Conservation (phyloP, 2,113 vertebrate genomes). For the Cynocephalus volans region DNA sequence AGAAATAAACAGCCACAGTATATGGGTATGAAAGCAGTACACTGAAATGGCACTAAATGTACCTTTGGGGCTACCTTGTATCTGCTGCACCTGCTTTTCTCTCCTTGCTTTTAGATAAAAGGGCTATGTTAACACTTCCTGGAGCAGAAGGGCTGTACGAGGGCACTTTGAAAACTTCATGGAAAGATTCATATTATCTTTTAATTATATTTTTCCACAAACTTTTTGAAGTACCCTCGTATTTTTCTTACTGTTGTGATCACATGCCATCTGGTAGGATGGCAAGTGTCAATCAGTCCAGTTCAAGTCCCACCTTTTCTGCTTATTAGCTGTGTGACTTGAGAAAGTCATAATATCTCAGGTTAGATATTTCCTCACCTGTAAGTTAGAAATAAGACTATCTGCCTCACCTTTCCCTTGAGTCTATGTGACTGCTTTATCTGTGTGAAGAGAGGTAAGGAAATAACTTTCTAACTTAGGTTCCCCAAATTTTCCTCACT, state of each 20-base stretch:
- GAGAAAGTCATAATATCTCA: constrained; percentile 10
- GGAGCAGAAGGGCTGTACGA: not conserved
- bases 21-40: not conserved
- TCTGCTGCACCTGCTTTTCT: not conserved
- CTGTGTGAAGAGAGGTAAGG: not conserved
- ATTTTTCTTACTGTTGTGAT: not conserved
- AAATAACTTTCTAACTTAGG: not conserved
- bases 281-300: not conserved
- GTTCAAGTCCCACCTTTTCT: not conserved
- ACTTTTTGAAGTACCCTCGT: no score
- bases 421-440: not conserved
- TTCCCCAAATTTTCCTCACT: not conserved
- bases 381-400: not conserved
- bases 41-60: not conserved
- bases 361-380: not conserved
- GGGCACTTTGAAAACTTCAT: no score
- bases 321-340: not conserved
- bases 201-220: no score
- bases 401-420: not conserved
- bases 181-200: no score
- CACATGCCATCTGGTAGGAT: not conserved
- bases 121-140: not conserved
- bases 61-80: not conserved
- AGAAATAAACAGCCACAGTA: not conserved
- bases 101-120: not conserved